phyloP scores from a whole-genome alignment of 2,113 vertebrate species.

The Phodopus roborovskii region DNA sequence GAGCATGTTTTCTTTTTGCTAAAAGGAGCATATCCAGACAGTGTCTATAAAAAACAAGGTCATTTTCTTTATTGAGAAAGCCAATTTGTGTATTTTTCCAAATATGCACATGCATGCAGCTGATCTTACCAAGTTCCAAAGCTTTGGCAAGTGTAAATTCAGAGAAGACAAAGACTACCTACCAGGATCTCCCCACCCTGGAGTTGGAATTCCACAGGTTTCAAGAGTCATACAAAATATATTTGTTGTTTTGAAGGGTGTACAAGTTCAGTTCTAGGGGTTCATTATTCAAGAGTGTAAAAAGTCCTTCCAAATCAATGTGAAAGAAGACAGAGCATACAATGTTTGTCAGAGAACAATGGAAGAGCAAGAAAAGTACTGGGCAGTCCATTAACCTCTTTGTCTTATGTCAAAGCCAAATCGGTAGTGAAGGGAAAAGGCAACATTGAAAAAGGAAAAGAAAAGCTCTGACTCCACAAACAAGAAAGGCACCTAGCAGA shows the following conservation, averaged over 20 bases:
- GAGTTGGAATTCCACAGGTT: neutral
- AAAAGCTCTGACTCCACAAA: conserved; percentile 3
- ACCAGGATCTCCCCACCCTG: neutral
- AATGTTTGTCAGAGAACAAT: conserved; percentile 9
- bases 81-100: conserved; percentile 45
- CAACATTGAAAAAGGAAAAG: neutral
- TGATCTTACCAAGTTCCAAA: conserved; percentile 62
- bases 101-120: neutral
- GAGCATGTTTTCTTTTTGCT: neutral
- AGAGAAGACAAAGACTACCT: conserved; percentile 21
- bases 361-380: conserved; percentile 41
- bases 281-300: conserved; percentile 29
- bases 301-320: conserved; percentile 24
- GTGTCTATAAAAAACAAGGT: conserved; percentile 51
- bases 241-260: neutral
- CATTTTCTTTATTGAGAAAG: conserved; percentile 63
- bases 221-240: conserved; percentile 50
- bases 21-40: neutral
- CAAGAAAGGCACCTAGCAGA: conserved; percentile 27
- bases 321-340: conserved; percentile 8
- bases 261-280: neutral
- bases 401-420: conserved; percentile 65
- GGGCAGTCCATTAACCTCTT: conserved; percentile 51
- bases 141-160: conserved; percentile 26
- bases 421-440: conserved; percentile 40